Evolutionary conservation across 2,113 vertebrate species (phyloP).

Genomic region (Pseudorasbora parva): DNA sequence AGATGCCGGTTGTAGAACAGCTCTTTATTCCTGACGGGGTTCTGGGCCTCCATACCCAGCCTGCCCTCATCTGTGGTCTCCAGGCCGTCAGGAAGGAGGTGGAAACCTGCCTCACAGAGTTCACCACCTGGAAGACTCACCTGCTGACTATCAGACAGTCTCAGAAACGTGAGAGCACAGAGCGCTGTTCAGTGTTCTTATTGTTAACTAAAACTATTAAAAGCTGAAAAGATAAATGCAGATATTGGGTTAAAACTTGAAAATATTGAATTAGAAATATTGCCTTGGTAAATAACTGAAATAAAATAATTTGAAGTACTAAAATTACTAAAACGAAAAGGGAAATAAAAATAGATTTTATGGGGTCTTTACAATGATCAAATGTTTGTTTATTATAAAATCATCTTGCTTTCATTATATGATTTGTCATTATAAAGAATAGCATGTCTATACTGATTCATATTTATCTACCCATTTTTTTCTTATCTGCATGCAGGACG

Average conservation of each 20-base stretch:
- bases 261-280: too few species aligned
- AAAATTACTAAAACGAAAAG: background rate
- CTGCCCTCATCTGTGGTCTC: slow-evolving; percentile 79
- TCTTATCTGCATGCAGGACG: slow-evolving; percentile 46
- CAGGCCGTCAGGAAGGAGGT: slow-evolving; percentile 81
- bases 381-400: too few species aligned
- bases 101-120: slow-evolving; percentile 76
- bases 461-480: background rate
- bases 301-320: background rate
- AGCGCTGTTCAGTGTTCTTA: background rate
- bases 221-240: background rate
- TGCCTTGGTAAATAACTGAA: too few species aligned
- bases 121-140: slow-evolving; percentile 85
- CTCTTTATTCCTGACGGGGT: slow-evolving; percentile 77
- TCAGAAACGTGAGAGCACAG: slow-evolving; percentile 49
- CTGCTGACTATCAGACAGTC: slow-evolving; percentile 71
- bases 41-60: slow-evolving; percentile 63
- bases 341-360: background rate
- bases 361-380: too few species aligned
- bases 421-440: too few species aligned
- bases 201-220: background rate
- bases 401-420: background rate
- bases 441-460: background rate
- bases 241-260: too few species aligned
- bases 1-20: slow-evolving; percentile 79